Base-by-base conservation (phyloP, 2,888 invertebrate genomes). In the Brassicogethes aeneus region DNA sequence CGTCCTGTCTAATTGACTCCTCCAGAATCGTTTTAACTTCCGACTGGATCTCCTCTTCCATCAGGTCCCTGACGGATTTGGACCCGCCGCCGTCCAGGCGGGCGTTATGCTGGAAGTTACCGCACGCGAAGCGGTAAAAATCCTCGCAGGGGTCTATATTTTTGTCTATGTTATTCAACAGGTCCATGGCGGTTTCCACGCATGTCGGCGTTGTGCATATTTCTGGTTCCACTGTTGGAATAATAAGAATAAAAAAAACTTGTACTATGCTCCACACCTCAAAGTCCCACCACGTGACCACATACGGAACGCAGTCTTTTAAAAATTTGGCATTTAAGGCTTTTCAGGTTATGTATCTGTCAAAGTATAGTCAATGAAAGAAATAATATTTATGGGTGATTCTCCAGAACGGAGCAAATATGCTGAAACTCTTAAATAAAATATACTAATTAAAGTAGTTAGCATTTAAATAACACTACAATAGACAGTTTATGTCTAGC, bases 61-160 rank as follows among this genome's bases (percentile, higher is more conserved):
- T 50, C 15, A 52, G 45, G 44, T 51, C 46, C 41, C 48, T 45
- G 12, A 54, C 53, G 15, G 57, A 56, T 23, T 47, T 40, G 12
- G 46, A 43, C 8, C 49, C 47, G 15, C 43, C 47, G 48, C 85
- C 83, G 2, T 85, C 84, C 40, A 85, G 82, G 36, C 74, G 70
- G 0, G 78, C 80, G 43, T 72, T 73, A 55, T 76, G 74, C 36
- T 83, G 66, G 65, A 84, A 86, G 8, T 75, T 74, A 7, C 85
- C 85, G 56, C 86, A 86, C 1, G 85, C 76, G 60, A 82, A 85
- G 54, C 77, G 71, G 64, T 85, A 86, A 66, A 86, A 86, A 60
- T 86, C 82, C 51, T 85, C 82, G 57, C 86, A 86, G 0, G 85
- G 85, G 48, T 83, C 78, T 15, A 79, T 75, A 3, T 66, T 63